Evolutionary conservation across 2,888 invertebrate genomes (phyloP), one percentile per base, ranked within the genome.

Genomic region (Aleiodes alternator): DNA sequence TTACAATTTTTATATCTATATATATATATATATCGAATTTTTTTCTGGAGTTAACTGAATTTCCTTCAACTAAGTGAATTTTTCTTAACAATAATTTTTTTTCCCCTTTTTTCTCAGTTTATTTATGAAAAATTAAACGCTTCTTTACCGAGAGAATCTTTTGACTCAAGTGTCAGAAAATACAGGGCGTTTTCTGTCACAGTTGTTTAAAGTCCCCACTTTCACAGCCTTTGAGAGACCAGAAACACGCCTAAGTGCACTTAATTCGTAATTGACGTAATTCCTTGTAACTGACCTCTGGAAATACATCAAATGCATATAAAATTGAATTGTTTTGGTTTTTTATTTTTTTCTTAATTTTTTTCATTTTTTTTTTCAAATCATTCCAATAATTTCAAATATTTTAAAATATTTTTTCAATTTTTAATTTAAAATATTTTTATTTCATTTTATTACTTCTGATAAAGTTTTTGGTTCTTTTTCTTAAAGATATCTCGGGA

Each of bases 211-310:
- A 81, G 48, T 80, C 83, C 84, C 84, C 84, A 81, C 84, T 81
- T 81, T 80, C 77, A 76, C 70, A 48, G 76, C 53, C 53, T 59
- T 61, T 56, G 72, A 74, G 57, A 61, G 70, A 69, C 55, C 14
- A 56, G 53, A 11, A 59, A 81, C 23, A 23, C 79, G 80, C 74
- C 83, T 81, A 84, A 85, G 79, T 84, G 78, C 83, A 83, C 84
- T 85, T 87, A 83, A 86, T 84, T 84, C 82, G 84, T 84, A 85
- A 85, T 86, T 87, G 85, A 81, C 81, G 82, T 84, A 84, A 85
- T 83, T 85, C 82, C 79, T 78, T 78, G 80, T 79, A 79, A 73
- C 69, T 75, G 81, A 81, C 79, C 80, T 80, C 78, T 31, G 6
- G 59, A 12, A 14, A 68, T 31, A 14, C 23, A 64, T 56, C 12